Evolutionary conservation across 2,113 vertebrate species (phyloP).

Genomic region (Misgurnus mizolepis): DNA sequence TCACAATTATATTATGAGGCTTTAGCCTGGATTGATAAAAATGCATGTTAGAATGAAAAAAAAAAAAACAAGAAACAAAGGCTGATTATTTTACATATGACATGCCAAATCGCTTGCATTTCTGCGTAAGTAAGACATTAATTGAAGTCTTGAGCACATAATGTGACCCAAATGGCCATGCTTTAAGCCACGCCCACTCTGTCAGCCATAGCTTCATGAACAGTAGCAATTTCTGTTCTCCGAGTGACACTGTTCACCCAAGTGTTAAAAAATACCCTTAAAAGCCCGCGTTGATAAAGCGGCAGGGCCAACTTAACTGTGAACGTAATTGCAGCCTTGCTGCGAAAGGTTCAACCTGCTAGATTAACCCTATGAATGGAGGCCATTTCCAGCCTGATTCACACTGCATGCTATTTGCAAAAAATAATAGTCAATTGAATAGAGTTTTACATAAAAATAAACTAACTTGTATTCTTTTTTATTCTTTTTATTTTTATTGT

Average conservation of each 20-base stretch:
- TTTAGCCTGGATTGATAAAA: too few relatives aligned
- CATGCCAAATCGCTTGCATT: neutral
- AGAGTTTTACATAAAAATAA: neutral
- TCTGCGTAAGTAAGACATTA: neutral
- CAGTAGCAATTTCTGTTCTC: constrained; percentile 1
- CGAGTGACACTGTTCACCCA: neutral
- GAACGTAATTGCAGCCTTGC: constrained; percentile 19
- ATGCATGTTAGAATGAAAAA: too few relatives aligned
- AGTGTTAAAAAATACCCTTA: constrained; percentile 23
- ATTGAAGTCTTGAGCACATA: constrained; percentile 23
- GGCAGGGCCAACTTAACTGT: neutral
- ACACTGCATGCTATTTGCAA: neutral
- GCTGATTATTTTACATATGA: neutral
- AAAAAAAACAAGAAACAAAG: neutral
- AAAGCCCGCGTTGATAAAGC: constrained; percentile 18
- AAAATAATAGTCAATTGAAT: neutral
- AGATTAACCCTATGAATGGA: constrained; percentile 27
- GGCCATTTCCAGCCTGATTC: constrained; percentile 18
- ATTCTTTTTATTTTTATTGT: neutral
- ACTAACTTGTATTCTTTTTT: neutral
- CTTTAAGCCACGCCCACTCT: constrained; percentile 7
- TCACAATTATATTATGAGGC: too few relatives aligned
- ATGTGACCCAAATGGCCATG: neutral
- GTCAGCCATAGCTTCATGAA: neutral
- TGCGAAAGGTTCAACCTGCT: constrained; percentile 12